A percentile compares a stretch with the other conserved stretches of the same genome.
Conservation (phyloP, 2,113 vertebrate species). For the Cygnus buccinator region DNA sequence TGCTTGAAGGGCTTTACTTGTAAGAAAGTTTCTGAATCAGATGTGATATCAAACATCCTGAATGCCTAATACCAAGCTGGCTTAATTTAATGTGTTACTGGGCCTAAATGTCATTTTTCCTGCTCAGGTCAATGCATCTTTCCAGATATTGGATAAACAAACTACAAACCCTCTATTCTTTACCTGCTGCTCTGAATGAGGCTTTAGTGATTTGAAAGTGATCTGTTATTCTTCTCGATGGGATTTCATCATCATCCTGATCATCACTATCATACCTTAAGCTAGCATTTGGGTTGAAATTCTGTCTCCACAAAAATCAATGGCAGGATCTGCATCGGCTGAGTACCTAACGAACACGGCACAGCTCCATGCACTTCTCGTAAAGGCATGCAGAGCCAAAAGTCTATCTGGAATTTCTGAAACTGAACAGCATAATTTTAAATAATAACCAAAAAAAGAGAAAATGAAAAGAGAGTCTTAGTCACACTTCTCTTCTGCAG, state of each 20-base stretch:
- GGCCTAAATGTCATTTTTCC: neutral
- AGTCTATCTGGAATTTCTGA: neutral
- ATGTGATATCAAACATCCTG: neutral
- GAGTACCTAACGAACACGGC: neutral
- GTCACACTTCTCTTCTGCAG: neutral
- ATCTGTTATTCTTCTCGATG: neutral
- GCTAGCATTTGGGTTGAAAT: neutral
- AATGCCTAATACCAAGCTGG: neutral
- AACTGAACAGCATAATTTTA: neutral
- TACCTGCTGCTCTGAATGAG: neutral
- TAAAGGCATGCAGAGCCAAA: neutral
- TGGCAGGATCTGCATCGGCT: neutral
- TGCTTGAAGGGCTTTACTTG: neutral
- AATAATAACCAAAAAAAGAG: neutral
- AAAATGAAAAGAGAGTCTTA: neutral
- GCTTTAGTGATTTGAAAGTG: neutral
- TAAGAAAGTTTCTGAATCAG: neutral
- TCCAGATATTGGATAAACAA: neutral
- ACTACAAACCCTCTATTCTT: neutral
- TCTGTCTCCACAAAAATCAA: neutral
- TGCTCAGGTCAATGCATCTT: neutral
- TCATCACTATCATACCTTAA: neutral
- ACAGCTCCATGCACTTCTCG: fast-evolving
- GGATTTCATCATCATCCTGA: neutral
- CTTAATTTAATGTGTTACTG: neutral